A percentile compares a stretch with the other conserved stretches of the same genome.
phyloP scores from a whole-genome alignment of 1,140 invertebrate species.

The Melanaphis sacchari region DNA sequence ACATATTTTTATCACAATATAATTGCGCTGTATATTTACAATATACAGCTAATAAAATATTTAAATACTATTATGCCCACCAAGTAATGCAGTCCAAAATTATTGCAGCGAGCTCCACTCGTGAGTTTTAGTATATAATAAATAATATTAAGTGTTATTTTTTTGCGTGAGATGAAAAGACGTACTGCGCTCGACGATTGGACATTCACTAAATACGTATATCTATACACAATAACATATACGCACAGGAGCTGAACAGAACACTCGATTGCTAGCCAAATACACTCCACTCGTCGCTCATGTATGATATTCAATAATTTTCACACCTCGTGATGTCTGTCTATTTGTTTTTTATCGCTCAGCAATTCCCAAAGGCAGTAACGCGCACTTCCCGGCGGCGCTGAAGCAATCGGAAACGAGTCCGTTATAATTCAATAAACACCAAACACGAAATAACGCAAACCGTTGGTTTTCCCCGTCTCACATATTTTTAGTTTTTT shows the following conservation, averaged over 20 bases:
- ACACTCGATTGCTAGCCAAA: background rate
- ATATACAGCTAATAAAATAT: too few species aligned
- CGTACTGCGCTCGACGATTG: background rate
- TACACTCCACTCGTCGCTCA: background rate
- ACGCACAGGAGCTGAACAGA: background rate
- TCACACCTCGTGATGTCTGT: background rate
- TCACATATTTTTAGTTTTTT: background rate
- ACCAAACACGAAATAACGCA: background rate
- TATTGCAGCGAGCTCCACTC: too few species aligned
- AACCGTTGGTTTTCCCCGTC: background rate
- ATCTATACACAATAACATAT: background rate
- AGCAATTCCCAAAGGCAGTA: background rate
- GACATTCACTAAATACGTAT: background rate
- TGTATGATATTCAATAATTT: background rate
- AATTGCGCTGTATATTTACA: too few species aligned
- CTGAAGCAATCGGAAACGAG: background rate
- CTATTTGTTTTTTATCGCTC: background rate
- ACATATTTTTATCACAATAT: too few species aligned
- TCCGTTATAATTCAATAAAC: conserved; percentile 20
- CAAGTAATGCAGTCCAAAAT: too few species aligned
- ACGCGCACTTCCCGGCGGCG: background rate
- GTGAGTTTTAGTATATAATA: too few species aligned
- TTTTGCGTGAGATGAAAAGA: background rate
- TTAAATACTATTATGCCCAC: too few species aligned
- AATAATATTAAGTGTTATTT: background rate